These are phyloP conservation scores for Lepus americanus DNA, from an alignment of 2,113 vertebrate species.

Conservation along the genomic window DNA sequence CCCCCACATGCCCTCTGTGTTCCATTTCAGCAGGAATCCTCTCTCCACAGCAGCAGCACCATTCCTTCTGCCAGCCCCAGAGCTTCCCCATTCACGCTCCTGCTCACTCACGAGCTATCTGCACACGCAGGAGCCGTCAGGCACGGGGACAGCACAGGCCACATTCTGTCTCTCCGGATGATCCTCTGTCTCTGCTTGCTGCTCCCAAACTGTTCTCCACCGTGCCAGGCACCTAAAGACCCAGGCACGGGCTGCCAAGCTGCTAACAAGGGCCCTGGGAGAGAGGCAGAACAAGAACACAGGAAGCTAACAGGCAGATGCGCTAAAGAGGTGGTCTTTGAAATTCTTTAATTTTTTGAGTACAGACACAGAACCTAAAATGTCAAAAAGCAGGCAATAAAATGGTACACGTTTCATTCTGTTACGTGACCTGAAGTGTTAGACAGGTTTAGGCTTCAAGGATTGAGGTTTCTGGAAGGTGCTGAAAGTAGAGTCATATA, in stretches of 20 bases:
- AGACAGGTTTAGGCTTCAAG: background rate
- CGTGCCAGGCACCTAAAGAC: background rate
- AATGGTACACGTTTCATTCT: background rate
- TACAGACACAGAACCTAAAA: conserved; percentile 32
- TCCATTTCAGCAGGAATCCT: conserved; percentile 5
- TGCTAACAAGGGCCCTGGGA: conserved; percentile 13
- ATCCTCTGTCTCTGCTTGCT: conserved; percentile 28
- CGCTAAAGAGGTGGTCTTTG: conserved; percentile 40
- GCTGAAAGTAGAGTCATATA: background rate
- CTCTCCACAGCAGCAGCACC: conserved; percentile 10
- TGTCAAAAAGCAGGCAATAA: conserved; percentile 49
- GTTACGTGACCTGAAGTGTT: background rate
- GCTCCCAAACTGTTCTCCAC: conserved; percentile 38
- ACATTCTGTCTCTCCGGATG: conserved; percentile 44
- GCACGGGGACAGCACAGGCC: conserved; percentile 38
- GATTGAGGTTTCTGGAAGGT: conserved; percentile 15
- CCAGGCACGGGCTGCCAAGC: background rate
- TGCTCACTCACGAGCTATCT: conserved; percentile 53
- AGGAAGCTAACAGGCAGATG: conserved; percentile 32
- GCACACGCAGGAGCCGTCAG: background rate
- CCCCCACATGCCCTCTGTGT: background rate
- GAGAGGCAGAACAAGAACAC: conserved; percentile 28
- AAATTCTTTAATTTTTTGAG: conserved; percentile 36
- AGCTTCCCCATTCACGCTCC: background rate
- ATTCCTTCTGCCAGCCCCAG: background rate